phyloP scores from a whole-genome alignment of 2,888 invertebrate genomes.

The Rhopalosiphum nymphaeae region DNA sequence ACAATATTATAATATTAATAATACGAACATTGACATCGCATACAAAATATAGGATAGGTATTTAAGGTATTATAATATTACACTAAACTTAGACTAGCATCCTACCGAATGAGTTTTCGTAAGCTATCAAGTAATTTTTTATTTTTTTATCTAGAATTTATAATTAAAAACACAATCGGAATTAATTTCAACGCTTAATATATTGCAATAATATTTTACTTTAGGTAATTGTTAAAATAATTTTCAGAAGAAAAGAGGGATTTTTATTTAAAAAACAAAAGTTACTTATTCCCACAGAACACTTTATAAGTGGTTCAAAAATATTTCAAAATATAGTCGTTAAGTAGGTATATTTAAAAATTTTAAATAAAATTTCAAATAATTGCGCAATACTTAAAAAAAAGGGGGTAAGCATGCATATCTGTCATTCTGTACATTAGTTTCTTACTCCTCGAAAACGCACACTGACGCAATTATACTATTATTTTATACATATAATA shows the following conservation, averaged over 20 bases:
- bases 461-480: background rate
- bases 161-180: slow-evolving; percentile 16
- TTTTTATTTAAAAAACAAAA: no score
- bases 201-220: background rate
- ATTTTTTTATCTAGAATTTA: background rate
- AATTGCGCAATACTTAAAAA: no score
- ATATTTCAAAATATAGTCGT: no score
- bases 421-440: background rate
- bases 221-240: no score
- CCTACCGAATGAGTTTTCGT: background rate
- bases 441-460: background rate
- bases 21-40: background rate
- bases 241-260: no score
- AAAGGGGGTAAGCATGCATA: no score
- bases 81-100: background rate
- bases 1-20: background rate
- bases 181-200: background rate
- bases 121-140: background rate
- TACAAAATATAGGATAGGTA: background rate
- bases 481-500: background rate
- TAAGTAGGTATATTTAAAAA: no score
- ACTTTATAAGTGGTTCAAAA: no score
- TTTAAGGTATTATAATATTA: background rate
- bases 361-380: no score
- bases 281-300: no score